Evolutionary conservation across 2,797 vertebrate genomes (phyloP).

Genomic region (Lophius americanus): DNA sequence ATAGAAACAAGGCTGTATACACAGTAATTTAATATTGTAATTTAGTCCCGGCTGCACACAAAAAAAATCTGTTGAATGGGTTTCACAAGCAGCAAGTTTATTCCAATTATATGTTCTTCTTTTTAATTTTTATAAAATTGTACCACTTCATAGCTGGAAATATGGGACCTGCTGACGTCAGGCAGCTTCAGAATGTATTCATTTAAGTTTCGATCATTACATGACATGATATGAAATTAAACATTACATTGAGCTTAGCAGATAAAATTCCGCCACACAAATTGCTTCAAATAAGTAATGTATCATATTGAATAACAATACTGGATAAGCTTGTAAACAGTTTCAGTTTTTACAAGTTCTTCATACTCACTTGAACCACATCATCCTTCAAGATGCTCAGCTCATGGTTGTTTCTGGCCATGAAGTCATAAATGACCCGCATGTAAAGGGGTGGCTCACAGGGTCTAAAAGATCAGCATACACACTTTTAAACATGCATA

Average conservation of each 20-base stretch:
- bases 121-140: too few species aligned
- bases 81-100: too few species aligned
- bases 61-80: too few species aligned
- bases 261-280: too few species aligned
- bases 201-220: not conserved
- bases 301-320: not conserved
- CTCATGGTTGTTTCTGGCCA: conserved; percentile 86
- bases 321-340: not conserved
- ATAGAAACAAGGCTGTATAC: too few species aligned
- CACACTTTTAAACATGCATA: conserved; percentile 1
- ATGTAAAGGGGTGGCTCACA: conserved; percentile 56
- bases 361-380: conserved; percentile 81
- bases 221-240: not conserved
- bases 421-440: conserved; percentile 85
- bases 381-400: conserved; percentile 87
- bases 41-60: too few species aligned
- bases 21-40: too few species aligned
- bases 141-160: too few species aligned
- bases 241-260: too few species aligned
- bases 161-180: not conserved
- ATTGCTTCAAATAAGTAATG: not conserved
- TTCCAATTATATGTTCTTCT: too few species aligned
- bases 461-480: conserved; percentile 40
- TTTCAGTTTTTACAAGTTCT: not conserved
- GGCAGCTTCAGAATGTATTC: not conserved